phyloP scores from a whole-genome alignment of 2,888 invertebrate genomes.

The Idaea aversata region DNA sequence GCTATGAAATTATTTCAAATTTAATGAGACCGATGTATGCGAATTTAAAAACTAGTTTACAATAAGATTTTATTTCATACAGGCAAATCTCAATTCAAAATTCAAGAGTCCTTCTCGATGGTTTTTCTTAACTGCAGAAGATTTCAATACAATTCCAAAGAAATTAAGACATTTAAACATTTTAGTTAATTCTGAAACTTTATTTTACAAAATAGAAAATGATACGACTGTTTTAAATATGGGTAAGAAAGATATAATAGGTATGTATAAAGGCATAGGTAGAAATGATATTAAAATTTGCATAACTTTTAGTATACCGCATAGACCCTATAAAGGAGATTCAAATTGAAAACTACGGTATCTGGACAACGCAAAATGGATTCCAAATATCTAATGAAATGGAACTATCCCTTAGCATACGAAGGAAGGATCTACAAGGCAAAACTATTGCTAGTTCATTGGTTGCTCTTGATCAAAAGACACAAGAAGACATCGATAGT shows the following conservation, averaged over 20 bases:
- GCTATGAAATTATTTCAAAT: not conserved
- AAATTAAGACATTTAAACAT: conserved; percentile 37
- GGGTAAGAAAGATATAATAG: conserved; percentile 40
- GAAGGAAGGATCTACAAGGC: conserved; percentile 49
- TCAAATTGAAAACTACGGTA: conserved; percentile 48
- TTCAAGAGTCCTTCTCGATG: conserved; percentile 52
- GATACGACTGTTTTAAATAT: conserved; percentile 32
- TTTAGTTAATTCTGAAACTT: conserved; percentile 53
- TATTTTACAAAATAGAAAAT: conserved; percentile 33
- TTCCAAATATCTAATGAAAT: conserved; percentile 36
- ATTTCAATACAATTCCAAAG: conserved; percentile 15
- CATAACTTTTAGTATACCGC: conserved; percentile 51
- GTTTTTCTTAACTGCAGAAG: conserved; percentile 43
- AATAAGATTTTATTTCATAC: conserved; percentile 6
- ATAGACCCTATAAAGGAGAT: conserved; percentile 35
- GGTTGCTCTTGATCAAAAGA: conserved; percentile 40
- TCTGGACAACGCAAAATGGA: conserved; percentile 43
- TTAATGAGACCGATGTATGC: not conserved
- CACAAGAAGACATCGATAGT: conserved; percentile 40
- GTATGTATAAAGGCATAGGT: too few relatives aligned
- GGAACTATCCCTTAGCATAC: conserved; percentile 32
- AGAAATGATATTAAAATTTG: not conserved
- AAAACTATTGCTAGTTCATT: conserved; percentile 33
- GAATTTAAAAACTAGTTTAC: not conserved
- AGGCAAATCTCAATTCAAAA: conserved; percentile 43